These are phyloP conservation scores for Daphoenositta chrysoptera DNA, from an alignment of 2,113 vertebrate genomes.

Conservation along the genomic window DNA sequence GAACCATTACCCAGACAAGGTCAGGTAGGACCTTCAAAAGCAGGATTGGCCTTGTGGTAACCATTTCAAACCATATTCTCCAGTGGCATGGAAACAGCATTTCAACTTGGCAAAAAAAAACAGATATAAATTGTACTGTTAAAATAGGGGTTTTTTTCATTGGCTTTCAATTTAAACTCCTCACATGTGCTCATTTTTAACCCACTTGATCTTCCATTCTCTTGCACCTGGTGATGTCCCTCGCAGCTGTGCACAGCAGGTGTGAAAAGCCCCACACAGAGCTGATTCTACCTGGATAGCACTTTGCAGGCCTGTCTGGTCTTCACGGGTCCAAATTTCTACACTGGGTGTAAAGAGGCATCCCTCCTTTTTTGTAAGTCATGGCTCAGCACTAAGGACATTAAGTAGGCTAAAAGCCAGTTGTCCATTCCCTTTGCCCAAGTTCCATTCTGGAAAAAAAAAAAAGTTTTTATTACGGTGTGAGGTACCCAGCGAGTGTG, in stretches of 20 bases:
- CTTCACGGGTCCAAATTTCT: background rate
- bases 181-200: background rate
- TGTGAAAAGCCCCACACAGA: background rate
- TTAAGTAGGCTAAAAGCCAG: background rate
- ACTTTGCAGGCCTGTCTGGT: background rate
- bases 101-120: slow-evolving; percentile 2
- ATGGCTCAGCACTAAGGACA: background rate
- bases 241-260: background rate
- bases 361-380: background rate
- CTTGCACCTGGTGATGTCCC: slow-evolving; percentile 2
- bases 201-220: background rate
- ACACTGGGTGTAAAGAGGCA: background rate
- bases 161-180: background rate
- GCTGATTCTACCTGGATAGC: background rate
- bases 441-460: slow-evolving; percentile 8
- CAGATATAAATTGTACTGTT: background rate
- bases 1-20: slow-evolving; percentile 52
- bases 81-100: background rate
- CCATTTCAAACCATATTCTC: slow-evolving; percentile 57
- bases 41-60: slow-evolving; percentile 19
- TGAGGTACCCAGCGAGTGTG: background rate
- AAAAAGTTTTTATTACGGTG: background rate
- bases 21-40: slow-evolving; percentile 54
- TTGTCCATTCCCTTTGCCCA: background rate
- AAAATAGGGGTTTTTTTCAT: background rate